A percentile compares a stretch with the other conserved stretches of the same genome.
Conservation (phyloP, 2,797 vertebrate genomes). For the Protosalanx chinensis region DNA sequence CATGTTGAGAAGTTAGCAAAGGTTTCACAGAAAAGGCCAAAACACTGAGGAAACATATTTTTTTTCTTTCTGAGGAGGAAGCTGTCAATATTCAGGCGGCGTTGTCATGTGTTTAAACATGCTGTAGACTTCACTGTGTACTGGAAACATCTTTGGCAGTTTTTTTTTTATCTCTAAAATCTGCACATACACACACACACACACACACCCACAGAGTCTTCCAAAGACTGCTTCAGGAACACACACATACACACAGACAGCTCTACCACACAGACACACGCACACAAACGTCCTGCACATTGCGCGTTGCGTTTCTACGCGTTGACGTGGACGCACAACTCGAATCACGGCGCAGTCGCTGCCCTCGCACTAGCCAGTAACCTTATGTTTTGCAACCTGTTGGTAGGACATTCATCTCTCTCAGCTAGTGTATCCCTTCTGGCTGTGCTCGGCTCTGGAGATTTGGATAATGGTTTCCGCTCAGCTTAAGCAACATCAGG, state of each 20-base stretch:
- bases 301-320: too few species aligned
- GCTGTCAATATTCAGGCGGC: neutral
- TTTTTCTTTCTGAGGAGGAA: neutral
- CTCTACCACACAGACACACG: too few species aligned
- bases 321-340: neutral
- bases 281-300: too few species aligned
- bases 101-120: neutral
- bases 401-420: constrained; percentile 2
- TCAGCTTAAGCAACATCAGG: constrained; percentile 35
- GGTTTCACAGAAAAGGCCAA: constrained; percentile 36
- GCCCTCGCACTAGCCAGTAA: constrained; percentile 9
- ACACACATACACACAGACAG: too few species aligned
- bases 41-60: neutral
- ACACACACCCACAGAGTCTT: too few species aligned
- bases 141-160: neutral
- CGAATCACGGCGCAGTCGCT: neutral
- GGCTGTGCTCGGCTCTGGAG: constrained; percentile 45
- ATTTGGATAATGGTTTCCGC: constrained; percentile 51
- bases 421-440: constrained; percentile 9
- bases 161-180: neutral
- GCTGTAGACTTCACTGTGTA: neutral
- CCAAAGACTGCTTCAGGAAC: too few species aligned
- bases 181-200: neutral
- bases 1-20: constrained; percentile 47
- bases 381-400: constrained; percentile 12